Percentiles rank a stretch among this genome's conserved stretches.
Evolutionary conservation across 2,113 vertebrate genomes (phyloP).

Genomic region (Acinonyx jubatus): DNA sequence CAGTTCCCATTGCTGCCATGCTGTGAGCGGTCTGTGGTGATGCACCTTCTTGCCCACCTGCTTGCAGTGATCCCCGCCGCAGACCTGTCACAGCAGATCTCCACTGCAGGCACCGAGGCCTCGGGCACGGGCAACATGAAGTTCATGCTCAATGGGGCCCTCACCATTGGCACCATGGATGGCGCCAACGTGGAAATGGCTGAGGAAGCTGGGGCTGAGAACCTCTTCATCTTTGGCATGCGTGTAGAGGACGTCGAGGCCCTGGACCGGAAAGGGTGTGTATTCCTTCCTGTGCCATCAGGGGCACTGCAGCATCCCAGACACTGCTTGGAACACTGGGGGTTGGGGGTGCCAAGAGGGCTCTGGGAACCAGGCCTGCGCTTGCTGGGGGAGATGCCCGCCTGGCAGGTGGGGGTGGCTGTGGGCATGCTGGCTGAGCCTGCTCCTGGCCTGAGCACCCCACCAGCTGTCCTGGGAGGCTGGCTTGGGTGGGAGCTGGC

Average conservation of each 20-base stretch:
- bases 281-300: background rate
- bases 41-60: no score
- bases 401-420: background rate
- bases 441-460: background rate
- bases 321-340: background rate
- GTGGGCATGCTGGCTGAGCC: background rate
- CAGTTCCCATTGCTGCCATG: rapidly evolving
- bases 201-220: slow-evolving; percentile 91
- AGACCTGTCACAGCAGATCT: slow-evolving; percentile 95
- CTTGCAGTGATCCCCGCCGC: slow-evolving; percentile 91
- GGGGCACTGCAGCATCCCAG: background rate
- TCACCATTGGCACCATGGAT: slow-evolving; percentile 95
- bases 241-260: slow-evolving; percentile 90
- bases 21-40: background rate
- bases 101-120: slow-evolving; percentile 92
- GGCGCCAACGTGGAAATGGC: slow-evolving; percentile 95
- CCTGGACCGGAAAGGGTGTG: slow-evolving; percentile 89
- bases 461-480: background rate
- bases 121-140: slow-evolving; percentile 96
- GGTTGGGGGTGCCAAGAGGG: background rate
- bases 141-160: slow-evolving; percentile 95
- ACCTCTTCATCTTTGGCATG: slow-evolving; percentile 96
- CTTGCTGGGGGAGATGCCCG: background rate
- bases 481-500: background rate
- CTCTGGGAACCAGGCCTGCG: background rate